These are phyloP conservation scores for Pogonomyrmex barbatus DNA, from an alignment of 1,140 invertebrate genomes.

Conservation along the genomic window DNA sequence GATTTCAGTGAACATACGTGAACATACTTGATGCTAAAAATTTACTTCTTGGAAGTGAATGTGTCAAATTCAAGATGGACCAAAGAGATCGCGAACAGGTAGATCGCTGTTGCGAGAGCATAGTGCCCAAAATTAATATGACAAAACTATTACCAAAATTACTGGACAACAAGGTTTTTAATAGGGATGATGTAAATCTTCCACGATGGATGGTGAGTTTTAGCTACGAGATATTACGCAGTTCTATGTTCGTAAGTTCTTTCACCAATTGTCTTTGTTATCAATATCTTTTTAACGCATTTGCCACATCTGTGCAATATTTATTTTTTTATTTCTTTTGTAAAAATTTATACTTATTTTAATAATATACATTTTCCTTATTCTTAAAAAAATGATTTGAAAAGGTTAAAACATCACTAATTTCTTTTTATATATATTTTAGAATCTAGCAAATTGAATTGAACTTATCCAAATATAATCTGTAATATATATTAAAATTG, in stretches of 20 bases:
- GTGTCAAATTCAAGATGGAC: constrained; percentile 68
- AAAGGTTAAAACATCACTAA: background rate
- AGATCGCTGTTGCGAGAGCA: constrained; percentile 64
- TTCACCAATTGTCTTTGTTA: background rate
- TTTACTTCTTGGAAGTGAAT: background rate
- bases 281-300: background rate
- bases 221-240: background rate
- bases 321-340: background rate
- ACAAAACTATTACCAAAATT: constrained; percentile 76
- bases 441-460: background rate
- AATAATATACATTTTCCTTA: background rate
- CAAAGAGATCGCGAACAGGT: constrained; percentile 73
- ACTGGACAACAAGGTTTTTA: constrained; percentile 76
- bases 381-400: constrained; percentile 5
- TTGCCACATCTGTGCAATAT: background rate
- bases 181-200: constrained; percentile 77
- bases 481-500: background rate
- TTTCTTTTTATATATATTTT: background rate
- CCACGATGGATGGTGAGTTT: constrained; percentile 76
- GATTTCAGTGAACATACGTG: too few species aligned
- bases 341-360: background rate
- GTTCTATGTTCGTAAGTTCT: background rate
- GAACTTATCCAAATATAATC: background rate
- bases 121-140: constrained; percentile 74
- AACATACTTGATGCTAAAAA: too few species aligned